phyloP scores from a whole-genome alignment of 2,797 vertebrate genomes.

The Loriculus beryllinus region DNA sequence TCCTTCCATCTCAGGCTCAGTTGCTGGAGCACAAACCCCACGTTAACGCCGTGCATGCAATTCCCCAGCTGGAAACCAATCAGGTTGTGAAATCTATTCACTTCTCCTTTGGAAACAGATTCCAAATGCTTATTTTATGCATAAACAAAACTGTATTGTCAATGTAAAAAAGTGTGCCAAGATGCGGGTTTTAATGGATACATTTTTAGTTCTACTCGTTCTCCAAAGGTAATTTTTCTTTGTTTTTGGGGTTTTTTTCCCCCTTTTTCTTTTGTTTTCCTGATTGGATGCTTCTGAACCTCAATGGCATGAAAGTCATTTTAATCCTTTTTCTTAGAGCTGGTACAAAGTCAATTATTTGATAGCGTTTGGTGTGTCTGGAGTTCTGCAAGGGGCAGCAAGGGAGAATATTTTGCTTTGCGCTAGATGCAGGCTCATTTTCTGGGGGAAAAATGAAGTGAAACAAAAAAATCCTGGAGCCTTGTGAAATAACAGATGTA shows the following conservation, averaged over 20 bases:
- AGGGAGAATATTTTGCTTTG: conserved; percentile 50
- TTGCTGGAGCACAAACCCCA: not conserved
- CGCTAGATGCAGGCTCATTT: not conserved
- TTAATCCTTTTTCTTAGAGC: conserved; percentile 50
- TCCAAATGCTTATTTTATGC: not conserved
- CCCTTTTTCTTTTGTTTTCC: not conserved
- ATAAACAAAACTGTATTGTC: not conserved
- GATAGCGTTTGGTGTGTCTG: not conserved
- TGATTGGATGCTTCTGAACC: conserved; percentile 47
- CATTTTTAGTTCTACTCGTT: conserved; percentile 31
- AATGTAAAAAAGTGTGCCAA: conserved; percentile 14
- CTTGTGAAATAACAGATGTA: not conserved
- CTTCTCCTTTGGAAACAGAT: not conserved
- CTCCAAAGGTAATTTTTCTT: conserved; percentile 20
- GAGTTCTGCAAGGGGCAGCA: conserved; percentile 23
- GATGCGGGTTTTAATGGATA: not conserved
- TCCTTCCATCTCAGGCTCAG: conserved; percentile 34
- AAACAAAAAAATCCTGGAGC: not conserved
- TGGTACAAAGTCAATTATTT: conserved; percentile 33
- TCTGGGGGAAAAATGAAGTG: conserved; percentile 27
- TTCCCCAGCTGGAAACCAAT: conserved; percentile 14
- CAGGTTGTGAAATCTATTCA: not conserved
- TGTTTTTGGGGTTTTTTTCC: not conserved
- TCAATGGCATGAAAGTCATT: conserved; percentile 22
- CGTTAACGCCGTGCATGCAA: not conserved